Evolutionary conservation across 2,113 vertebrate genomes (phyloP), one percentile per base, ranked within the genome.

Genomic region (Cisticola juncidis): DNA sequence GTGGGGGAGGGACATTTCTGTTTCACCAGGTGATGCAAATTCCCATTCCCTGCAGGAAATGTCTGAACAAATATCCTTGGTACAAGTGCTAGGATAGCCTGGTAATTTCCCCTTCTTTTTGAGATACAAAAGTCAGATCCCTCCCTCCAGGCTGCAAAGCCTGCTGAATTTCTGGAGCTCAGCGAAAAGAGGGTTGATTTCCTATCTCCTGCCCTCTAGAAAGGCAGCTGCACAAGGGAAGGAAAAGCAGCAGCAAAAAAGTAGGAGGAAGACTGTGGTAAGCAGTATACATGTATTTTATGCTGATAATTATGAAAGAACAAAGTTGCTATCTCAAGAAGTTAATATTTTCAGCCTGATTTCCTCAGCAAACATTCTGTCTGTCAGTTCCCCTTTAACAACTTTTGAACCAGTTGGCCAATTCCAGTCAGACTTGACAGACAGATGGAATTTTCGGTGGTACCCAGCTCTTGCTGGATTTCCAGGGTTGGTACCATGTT

Each of bases 301-400:
- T 90, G 61, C 58, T 77, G 54, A 36, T 91, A 94, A 88, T 82
- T 73, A 84, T 69, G 54, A 73, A 91, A 80, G 58, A 90, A 90
- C 23, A 66, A 80, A 77, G 47, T 62, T 82, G 15, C 70, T 82
- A 22, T 82, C 87, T 91, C 42, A 54, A 64, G 84, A 69, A 87
- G 45, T 87, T 87, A 85, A 17, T 88, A 70, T 86, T 96, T 95
- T 94, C 80, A 89, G 83, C 57, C 61, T 82, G 57, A 91, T 92
- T 92, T 95, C 57, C 89, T 76, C 21, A 9, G 53, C 77, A 92
- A 71, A 94, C 68, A 44, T 81, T 88, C 92, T 92, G 88, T 72
- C 84, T 91, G 47, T 92, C 90, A 73, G 71, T 62, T 95, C 58
- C 19, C 22, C 51, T 44, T 79, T 62, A 58, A 78, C 50, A 90